Percentiles rank a stretch among this genome's conserved stretches.
Conservation (phyloP, 1,140 invertebrate genomes). For the Drosophila auraria region DNA sequence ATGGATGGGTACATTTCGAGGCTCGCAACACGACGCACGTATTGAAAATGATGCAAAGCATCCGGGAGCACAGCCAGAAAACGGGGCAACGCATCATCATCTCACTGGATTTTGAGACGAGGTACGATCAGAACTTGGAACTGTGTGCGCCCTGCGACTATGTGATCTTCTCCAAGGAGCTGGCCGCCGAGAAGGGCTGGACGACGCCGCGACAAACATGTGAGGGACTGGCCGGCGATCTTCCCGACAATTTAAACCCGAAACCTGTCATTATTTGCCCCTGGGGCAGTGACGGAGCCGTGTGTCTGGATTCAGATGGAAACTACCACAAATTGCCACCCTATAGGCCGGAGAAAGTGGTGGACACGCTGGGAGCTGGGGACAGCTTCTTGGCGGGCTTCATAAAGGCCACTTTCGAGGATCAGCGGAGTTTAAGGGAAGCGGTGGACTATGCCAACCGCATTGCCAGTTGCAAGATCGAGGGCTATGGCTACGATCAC, state of each 20-base stretch:
- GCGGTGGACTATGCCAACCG: slow-evolving; percentile 87
- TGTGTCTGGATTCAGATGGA: slow-evolving; percentile 85
- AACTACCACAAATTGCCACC: slow-evolving; percentile 86
- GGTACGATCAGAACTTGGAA: slow-evolving; percentile 85
- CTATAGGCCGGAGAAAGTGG: slow-evolving; percentile 85
- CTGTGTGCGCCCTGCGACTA: slow-evolving; percentile 87
- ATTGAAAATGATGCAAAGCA: slow-evolving; percentile 87
- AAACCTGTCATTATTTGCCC: slow-evolving; percentile 87
- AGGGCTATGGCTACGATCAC: slow-evolving; percentile 85
- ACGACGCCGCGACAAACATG: slow-evolving; percentile 42
- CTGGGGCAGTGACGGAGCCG: slow-evolving; percentile 90
- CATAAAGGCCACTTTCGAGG: slow-evolving; percentile 85
- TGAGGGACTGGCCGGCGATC: slow-evolving; percentile 11
- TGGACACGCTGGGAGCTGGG: slow-evolving; percentile 90
- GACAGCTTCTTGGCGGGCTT: slow-evolving; percentile 89
- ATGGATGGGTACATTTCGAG: slow-evolving; percentile 91
- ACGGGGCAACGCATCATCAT: slow-evolving; percentile 85
- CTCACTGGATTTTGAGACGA: slow-evolving; percentile 89
- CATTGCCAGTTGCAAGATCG: slow-evolving; percentile 89
- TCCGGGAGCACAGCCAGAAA: slow-evolving; percentile 86
- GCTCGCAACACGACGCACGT: slow-evolving; percentile 87
- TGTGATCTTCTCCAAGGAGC: slow-evolving; percentile 88
- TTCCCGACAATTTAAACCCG: neutral
- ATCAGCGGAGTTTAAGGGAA: slow-evolving; percentile 12
- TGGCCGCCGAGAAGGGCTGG: slow-evolving; percentile 57